Evolutionary conservation across 64 coral and sea anemone genomes (phyloP).

Genomic region (Montipora capricornis): DNA sequence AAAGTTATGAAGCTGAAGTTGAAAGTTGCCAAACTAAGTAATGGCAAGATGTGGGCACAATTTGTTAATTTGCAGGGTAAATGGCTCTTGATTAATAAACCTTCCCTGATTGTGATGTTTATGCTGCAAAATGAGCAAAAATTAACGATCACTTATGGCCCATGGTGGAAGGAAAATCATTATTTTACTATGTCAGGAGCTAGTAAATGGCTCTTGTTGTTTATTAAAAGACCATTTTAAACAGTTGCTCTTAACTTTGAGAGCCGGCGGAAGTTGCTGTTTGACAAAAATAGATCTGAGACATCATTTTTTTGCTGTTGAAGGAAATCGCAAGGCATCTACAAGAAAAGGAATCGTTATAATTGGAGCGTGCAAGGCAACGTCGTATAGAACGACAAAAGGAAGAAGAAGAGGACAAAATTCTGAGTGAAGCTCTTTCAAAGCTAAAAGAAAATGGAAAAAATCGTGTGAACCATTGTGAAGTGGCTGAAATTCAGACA

Average conservation of each 20-base stretch:
- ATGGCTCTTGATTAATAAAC: too few relatives aligned
- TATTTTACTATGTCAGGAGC: too few relatives aligned
- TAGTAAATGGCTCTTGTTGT: too few relatives aligned
- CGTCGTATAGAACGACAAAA: not conserved
- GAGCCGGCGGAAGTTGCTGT: not conserved
- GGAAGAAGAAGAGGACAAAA: constrained; percentile 14
- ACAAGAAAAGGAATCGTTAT: constrained; percentile 30
- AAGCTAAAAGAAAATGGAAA: not conserved
- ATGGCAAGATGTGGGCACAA: too few relatives aligned
- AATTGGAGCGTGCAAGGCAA: constrained; percentile 29
- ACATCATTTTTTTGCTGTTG: not conserved
- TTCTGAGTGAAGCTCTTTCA: constrained; percentile 18
- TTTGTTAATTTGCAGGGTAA: too few relatives aligned
- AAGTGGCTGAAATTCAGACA: constrained; percentile 26
- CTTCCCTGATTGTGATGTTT: too few relatives aligned
- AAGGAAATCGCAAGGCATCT: constrained; percentile 25
- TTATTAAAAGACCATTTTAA: not conserved
- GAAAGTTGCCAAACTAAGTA: too few relatives aligned
- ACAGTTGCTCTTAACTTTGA: not conserved
- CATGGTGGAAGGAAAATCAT: too few relatives aligned
- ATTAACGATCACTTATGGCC: too few relatives aligned
- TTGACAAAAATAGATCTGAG: too few relatives aligned
- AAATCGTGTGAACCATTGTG: not conserved
- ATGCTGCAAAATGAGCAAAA: too few relatives aligned
- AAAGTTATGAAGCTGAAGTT: too few relatives aligned